Conservation (phyloP, 2,797 vertebrate species). For the Sandelia bainsii region DNA sequence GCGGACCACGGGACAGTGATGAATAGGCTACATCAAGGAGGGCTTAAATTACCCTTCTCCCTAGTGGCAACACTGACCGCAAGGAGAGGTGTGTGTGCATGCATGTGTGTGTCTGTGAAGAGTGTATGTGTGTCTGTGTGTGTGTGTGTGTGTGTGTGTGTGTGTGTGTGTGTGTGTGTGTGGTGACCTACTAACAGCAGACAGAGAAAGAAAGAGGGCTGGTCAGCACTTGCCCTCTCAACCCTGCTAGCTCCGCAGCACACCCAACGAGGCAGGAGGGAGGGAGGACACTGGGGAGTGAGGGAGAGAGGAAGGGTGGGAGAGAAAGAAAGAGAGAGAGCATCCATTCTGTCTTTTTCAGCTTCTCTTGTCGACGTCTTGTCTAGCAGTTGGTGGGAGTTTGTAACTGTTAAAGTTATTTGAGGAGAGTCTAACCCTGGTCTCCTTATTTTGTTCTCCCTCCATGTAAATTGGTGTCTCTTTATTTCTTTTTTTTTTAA, state of each 20-base stretch:
- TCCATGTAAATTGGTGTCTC: conserved; percentile 45
- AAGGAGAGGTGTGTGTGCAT: conserved; percentile 61
- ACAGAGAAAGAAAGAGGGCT: conserved; percentile 89
- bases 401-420: conserved; percentile 71
- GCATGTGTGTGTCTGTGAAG: conserved; percentile 22
- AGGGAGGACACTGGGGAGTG: conserved; percentile 34
- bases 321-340: conserved; percentile 27
- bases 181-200: conserved; percentile 83
- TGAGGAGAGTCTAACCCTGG: conserved; percentile 57
- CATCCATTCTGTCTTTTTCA: conserved; percentile 64
- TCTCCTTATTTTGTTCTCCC: conserved; percentile 36
- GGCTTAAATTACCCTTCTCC: conserved; percentile 97
- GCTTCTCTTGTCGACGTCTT: conserved; percentile 50
- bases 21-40: conserved; percentile 96
- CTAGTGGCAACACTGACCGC: conserved; percentile 87
- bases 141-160: conserved; percentile 28
- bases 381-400: conserved; percentile 55
- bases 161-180: conserved; percentile 46
- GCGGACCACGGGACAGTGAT: conserved; percentile 94
- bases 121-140: conserved; percentile 39
- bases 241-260: conserved; percentile 86
- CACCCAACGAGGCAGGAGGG: conserved; percentile 73
- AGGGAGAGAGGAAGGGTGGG: conserved; percentile 17
- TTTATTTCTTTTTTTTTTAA: background rate
- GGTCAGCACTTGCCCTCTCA: conserved; percentile 90